Conservation (phyloP, 2,888 invertebrate species). For the Acrocyrtus sp. region DNA sequence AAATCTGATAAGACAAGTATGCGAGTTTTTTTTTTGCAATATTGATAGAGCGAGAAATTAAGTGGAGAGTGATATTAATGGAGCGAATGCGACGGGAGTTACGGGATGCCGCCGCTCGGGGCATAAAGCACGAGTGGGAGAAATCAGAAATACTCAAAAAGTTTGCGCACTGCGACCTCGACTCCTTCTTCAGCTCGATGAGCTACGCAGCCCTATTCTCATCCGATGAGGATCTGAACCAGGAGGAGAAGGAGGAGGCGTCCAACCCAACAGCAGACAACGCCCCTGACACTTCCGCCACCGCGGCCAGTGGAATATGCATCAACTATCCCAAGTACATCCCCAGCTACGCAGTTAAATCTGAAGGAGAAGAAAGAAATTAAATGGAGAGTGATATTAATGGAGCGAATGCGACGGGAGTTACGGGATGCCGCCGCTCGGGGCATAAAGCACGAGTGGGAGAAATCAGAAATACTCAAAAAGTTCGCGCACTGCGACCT, state of each 20-base stretch:
- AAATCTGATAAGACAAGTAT: slow-evolving; percentile 56
- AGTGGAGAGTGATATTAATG: slow-evolving; percentile 56
- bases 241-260: not conserved
- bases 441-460: slow-evolving; percentile 57
- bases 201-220: slow-evolving; percentile 12
- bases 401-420: slow-evolving; percentile 56
- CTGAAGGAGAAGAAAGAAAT: slow-evolving; percentile 56
- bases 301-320: slow-evolving; percentile 29
- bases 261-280: not conserved
- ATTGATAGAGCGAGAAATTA: slow-evolving; percentile 55
- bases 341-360: slow-evolving; percentile 57
- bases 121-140: slow-evolving; percentile 57
- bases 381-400: slow-evolving; percentile 56
- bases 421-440: slow-evolving; percentile 38
- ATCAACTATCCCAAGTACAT: slow-evolving; percentile 61
- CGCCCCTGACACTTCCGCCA: not conserved
- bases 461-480: slow-evolving; percentile 38
- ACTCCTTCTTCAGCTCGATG: slow-evolving; percentile 23
- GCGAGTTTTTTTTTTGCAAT: too few relatives aligned
- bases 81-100: slow-evolving; percentile 56
- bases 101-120: slow-evolving; percentile 37
- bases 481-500: slow-evolving; percentile 30
- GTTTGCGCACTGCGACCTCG: slow-evolving; percentile 27
- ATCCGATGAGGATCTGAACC: slow-evolving; percentile 11
- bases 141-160: slow-evolving; percentile 36